Base-by-base conservation (phyloP, 2,113 vertebrate species). In the Casuarius casuarius region DNA sequence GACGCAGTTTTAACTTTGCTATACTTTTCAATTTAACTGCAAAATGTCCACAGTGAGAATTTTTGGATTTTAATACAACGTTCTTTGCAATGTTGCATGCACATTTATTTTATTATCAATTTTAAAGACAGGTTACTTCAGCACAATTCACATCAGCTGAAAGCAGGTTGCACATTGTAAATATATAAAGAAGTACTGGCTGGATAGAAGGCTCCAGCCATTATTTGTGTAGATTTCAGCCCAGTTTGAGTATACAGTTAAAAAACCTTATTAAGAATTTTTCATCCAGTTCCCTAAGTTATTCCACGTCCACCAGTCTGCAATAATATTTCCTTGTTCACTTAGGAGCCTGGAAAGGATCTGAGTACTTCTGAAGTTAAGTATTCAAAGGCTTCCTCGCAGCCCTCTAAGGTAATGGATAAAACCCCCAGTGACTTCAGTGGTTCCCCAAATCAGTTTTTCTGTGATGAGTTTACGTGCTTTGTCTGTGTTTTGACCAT, bases 21-120 rank as follows among this genome's bases (percentile, higher is more conserved):
- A 29, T 4, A 10, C 31, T 90, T 94, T 56, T 75, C 25, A 31
- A 78, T 80, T 49, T 44, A 66, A 79, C 61, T 59, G 35, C 48
- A 70, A 65, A 75, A 88, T 51, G 38, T 71, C 5, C 5, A 10
- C 9, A 31, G 17, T 2, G 12, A 90, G 38, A 73, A 38, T 67
- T 77, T 59, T 5, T 0, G 29, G 4, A 19, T 2, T 28, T 83
- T 51, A 63, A 44, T 25, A 20, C 18, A 63, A 23, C 1, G 3
- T 33, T 49, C 5, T 71, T 65, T 78, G 22, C n/a, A 35, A 42
- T 78, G 35, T 61, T 59, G 35, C 28, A 28, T 10, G 68, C 52
- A 33, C 10, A 5, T 65, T 59, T 56, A 35, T 87, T 90, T 65
- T 65, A 49, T 44, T 40, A 40, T 26, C 20, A 77, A 9, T 46